Evolutionary conservation across 2,888 invertebrate species (phyloP).

Genomic region (Escarpia spicata): DNA sequence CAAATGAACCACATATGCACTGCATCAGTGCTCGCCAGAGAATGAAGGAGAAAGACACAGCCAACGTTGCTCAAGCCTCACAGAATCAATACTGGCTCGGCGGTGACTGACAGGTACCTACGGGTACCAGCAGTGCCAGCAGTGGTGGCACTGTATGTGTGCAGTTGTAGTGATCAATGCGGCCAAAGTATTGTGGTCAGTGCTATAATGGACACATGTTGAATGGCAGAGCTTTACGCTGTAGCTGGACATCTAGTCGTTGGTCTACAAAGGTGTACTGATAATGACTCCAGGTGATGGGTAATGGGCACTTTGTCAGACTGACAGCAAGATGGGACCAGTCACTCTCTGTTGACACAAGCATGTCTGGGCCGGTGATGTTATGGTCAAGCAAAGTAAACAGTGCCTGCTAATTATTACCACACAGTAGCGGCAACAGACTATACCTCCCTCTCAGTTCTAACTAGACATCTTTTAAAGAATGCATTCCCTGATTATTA

Average conservation of each 20-base stretch:
- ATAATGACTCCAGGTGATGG: neutral
- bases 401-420: no score
- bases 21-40: neutral
- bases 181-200: constrained; percentile 9
- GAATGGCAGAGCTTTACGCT: neutral
- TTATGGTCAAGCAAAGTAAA: no score
- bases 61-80: neutral
- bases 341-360: neutral
- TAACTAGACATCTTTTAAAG: no score
- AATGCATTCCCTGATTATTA: no score
- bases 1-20: neutral
- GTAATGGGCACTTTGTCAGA: neutral
- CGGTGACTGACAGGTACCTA: neutral
- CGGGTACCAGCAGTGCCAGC: neutral
- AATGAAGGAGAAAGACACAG: neutral
- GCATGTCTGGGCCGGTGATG: neutral
- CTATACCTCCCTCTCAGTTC: no score
- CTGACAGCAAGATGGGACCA: neutral
- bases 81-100: neutral
- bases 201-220: neutral
- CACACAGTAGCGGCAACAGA: no score
- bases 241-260: neutral
- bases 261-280: neutral
- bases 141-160: neutral
- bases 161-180: neutral